Conservation (phyloP, 1,140 invertebrate species). For the Limonius californicus region DNA sequence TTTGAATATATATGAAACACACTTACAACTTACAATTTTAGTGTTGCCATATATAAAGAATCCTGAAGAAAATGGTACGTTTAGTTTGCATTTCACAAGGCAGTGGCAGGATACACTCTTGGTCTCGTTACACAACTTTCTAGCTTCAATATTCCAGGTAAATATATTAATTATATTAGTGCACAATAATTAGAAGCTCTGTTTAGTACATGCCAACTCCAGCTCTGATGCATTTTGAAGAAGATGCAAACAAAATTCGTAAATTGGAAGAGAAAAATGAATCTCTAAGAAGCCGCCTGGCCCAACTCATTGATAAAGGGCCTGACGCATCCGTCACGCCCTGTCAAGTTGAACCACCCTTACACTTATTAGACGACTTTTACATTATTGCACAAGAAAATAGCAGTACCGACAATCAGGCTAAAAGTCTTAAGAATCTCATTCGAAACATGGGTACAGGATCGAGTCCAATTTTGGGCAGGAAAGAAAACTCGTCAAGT, state of each 20-base stretch:
- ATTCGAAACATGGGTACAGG: slow-evolving; percentile 75
- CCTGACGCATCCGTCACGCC: slow-evolving; percentile 56
- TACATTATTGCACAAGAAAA: slow-evolving; percentile 83
- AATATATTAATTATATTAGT: slow-evolving; percentile 28
- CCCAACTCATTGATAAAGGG: slow-evolving; percentile 45
- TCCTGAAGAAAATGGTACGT: slow-evolving; percentile 84
- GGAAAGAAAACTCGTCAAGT: slow-evolving; percentile 54
- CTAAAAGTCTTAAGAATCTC: slow-evolving; percentile 69
- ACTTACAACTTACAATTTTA: no score
- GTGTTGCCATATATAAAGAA: slow-evolving; percentile 88
- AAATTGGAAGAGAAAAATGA: slow-evolving; percentile 82
- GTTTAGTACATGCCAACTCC: slow-evolving; percentile 75
- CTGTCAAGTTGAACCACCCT: slow-evolving; percentile 60
- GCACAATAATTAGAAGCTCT: not conserved
- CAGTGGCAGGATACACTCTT: slow-evolving; percentile 94
- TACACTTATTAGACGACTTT: slow-evolving; percentile 87
- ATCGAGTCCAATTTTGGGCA: slow-evolving; percentile 72
- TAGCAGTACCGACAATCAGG: slow-evolving; percentile 54
- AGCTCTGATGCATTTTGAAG: slow-evolving; percentile 78
- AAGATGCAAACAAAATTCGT: slow-evolving; percentile 75
- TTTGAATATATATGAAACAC: no score
- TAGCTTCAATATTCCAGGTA: slow-evolving; percentile 84
- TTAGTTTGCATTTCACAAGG: slow-evolving; percentile 84
- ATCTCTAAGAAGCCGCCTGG: slow-evolving; percentile 57
- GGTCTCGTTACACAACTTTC: slow-evolving; percentile 91